Percentiles rank a stretch among this genome's conserved stretches.
Evolutionary conservation across 2,888 invertebrate species (phyloP).

Genomic region (Isoperla grammatica): DNA sequence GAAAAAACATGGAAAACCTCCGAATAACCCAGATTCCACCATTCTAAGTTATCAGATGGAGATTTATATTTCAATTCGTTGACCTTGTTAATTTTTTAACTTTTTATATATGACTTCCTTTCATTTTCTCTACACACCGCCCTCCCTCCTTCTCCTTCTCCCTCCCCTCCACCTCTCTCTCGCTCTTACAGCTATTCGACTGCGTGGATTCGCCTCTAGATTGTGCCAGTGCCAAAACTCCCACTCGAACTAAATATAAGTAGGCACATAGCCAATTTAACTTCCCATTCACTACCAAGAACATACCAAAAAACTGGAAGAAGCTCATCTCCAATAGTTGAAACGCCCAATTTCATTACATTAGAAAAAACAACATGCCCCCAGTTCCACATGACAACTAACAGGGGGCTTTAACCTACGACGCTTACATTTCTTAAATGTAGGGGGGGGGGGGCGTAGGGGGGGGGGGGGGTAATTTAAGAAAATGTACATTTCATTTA

Average conservation of each 20-base stretch:
- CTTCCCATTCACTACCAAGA: slow-evolving; percentile 45
- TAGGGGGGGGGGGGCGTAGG: too few species aligned
- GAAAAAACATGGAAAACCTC: slow-evolving; percentile 9
- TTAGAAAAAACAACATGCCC: not conserved
- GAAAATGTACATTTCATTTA: too few species aligned
- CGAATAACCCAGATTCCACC: slow-evolving; percentile 16
- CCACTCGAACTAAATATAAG: slow-evolving; percentile 47
- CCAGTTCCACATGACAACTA: too few species aligned
- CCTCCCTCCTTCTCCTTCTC: slow-evolving; percentile 2
- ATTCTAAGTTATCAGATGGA: slow-evolving; percentile 16
- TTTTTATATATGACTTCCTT: slow-evolving; percentile 14
- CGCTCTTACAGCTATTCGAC: not conserved
- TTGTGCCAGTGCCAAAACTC: slow-evolving; percentile 36
- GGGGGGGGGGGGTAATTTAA: not conserved
- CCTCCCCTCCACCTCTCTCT: not conserved
- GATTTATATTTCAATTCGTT: slow-evolving; percentile 9
- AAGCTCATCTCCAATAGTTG: not conserved
- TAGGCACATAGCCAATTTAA: slow-evolving; percentile 47
- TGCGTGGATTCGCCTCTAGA: not conserved
- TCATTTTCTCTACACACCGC: slow-evolving; percentile 2
- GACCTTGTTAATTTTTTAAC: slow-evolving; percentile 15
- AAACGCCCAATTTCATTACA: slow-evolving; percentile 11
- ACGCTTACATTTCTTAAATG: not conserved
- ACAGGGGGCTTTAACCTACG: too few species aligned
- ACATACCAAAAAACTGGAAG: not conserved